These are phyloP conservation scores for Larimichthys crocea DNA, from an alignment of 2,113 vertebrate genomes.

Conservation along the genomic window DNA sequence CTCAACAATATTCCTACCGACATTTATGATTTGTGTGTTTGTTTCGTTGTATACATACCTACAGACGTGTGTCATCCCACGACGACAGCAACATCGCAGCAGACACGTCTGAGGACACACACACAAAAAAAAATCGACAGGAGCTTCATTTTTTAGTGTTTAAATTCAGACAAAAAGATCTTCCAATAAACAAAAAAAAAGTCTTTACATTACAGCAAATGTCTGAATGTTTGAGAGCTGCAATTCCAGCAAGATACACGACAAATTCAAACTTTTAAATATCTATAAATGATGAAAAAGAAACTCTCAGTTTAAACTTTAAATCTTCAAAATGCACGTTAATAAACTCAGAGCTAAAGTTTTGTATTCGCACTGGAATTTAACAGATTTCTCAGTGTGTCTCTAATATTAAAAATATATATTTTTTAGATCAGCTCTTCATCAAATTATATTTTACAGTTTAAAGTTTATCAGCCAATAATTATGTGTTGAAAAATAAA, in stretches of 20 bases:
- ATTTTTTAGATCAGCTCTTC: not conserved
- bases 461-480: not conserved
- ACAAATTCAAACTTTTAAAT: not conserved
- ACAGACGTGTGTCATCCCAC: not conserved
- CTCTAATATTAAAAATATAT: not conserved
- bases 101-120: constrained; percentile 18
- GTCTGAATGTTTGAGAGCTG: not conserved
- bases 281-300: not conserved
- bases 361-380: not conserved
- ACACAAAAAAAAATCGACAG: not conserved
- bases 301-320: not conserved
- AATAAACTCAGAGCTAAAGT: not conserved
- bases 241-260: not conserved
- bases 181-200: too few species aligned
- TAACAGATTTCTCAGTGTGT: not conserved
- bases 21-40: not conserved
- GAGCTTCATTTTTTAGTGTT: not conserved
- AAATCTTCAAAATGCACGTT: not conserved
- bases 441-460: constrained; percentile 4
- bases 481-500: not conserved
- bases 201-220: not conserved
- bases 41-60: constrained; percentile 5
- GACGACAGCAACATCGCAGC: not conserved
- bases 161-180: not conserved
- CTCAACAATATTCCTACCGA: not conserved